Evolutionary conservation across 2,888 invertebrate species (phyloP).

Genomic region (Parnassius mnemosyne): DNA sequence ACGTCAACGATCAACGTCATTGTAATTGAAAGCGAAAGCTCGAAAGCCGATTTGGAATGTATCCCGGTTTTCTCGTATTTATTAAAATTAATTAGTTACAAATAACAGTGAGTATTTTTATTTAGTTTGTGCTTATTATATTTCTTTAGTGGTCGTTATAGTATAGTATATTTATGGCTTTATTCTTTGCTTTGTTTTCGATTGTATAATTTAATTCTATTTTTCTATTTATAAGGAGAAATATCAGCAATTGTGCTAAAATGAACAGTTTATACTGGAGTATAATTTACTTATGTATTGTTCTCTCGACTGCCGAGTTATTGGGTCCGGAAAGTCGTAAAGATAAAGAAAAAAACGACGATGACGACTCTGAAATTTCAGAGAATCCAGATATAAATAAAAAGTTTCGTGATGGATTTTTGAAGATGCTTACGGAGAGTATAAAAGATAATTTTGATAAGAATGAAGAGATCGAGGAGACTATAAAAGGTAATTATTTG

Average conservation of each 20-base stretch:
- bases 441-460: constrained; percentile 26
- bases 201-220: no score
- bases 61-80: no score
- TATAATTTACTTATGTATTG: constrained; percentile 52
- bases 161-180: no score
- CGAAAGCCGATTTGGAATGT: no score
- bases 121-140: no score
- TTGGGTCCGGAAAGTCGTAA: constrained; percentile 58
- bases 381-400: constrained; percentile 39
- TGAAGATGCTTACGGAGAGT: constrained; percentile 46
- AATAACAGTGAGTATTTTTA: no score
- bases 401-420: constrained; percentile 42
- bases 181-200: no score
- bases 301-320: constrained; percentile 54
- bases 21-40: no score
- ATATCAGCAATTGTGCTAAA: constrained; percentile 18
- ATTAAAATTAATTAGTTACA: no score
- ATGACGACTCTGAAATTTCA: constrained; percentile 47
- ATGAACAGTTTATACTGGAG: constrained; percentile 55
- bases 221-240: no score
- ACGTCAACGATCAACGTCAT: no score
- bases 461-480: constrained; percentile 24
- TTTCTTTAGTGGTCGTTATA: no score
- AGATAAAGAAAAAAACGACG: constrained; percentile 46
- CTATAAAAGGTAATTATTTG: constrained; percentile 15